These are phyloP conservation scores for Apostichopus californicus DNA, from an alignment of 35 echinoderm and acorn worm genomes.

Conservation along the genomic window DNA sequence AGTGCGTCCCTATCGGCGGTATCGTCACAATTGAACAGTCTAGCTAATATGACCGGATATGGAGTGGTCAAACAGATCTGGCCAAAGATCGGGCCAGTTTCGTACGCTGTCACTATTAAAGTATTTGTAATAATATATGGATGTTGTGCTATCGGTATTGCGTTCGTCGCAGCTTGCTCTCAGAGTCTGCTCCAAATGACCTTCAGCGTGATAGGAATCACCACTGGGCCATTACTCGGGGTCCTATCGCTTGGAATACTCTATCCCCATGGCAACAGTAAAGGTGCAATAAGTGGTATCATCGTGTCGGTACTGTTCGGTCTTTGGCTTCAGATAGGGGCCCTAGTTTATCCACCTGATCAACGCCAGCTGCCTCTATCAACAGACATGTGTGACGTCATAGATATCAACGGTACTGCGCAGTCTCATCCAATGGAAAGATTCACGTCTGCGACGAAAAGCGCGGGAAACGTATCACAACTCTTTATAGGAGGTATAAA, in stretches of 20 bases:
- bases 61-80: constrained; percentile 7
- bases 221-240: constrained; percentile 31
- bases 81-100: not conserved
- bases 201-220: constrained; percentile 28
- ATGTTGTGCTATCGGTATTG: constrained; percentile 17
- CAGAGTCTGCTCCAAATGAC: constrained; percentile 31
- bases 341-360: constrained; percentile 24
- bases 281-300: constrained; percentile 37
- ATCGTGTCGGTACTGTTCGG: constrained; percentile 21
- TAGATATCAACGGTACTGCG: not conserved
- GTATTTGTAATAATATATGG: constrained; percentile 17
- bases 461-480: not conserved
- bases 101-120: not conserved
- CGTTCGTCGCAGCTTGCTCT: not conserved
- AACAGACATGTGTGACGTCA: not conserved
- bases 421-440: not conserved
- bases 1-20: constrained; percentile 30
- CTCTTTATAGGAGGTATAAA: not conserved
- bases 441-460: not conserved
- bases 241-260: constrained; percentile 37
- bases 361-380: constrained; percentile 9
- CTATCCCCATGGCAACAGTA: constrained; percentile 28
- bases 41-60: constrained; percentile 23
- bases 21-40: constrained; percentile 6
- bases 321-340: constrained; percentile 35